Evolutionary conservation across 2,888 invertebrate genomes (phyloP), one percentile per base, ranked within the genome.

Genomic region (Chymomyza fuscimana): DNA sequence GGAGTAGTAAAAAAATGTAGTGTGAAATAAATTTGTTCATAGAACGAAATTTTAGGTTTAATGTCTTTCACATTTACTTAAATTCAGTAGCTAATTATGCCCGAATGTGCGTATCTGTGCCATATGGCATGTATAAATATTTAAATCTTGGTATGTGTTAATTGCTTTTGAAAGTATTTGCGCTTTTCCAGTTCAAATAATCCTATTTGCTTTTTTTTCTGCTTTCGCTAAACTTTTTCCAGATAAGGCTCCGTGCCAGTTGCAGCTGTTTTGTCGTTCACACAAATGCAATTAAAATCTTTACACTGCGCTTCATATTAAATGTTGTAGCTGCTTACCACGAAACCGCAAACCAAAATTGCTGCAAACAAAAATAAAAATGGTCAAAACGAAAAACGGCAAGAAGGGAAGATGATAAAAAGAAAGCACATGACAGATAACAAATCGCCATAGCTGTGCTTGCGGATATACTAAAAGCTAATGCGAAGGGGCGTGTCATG

Each of bases 271-370:
- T 66, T 54, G 19, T n/a, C 10, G 54, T 12, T 46, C 40, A 12
- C 70, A 63, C 72, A 77, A 82, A 87, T 79, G 77, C 79, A 83
- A 87, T 83, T 83, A 86, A 83, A 87, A 80, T 77, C 72, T 73
- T 72, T 70, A 61, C 71, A 0, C 60, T 15, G 5, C 0, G 22
- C 15, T n/a, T 29, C 71, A 70, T 65, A 50, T 65, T 61, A 70
- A 73, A 69, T 69, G 74, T 68, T 74, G 65, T 65, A 56, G 59
- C 69, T 25, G 50, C 56, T 15, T 46, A 15, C 63, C 46, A 56
- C 56, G 50, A 32, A 69, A 40, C 69, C 64, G 61, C 76, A 69
- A 69, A 54, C 6, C 36, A 16, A 25, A 56, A 61, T 69, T 25
- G 36, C 52, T 25, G 6, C 15, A 22, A 60, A 9, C n/a, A 25